phyloP scores from a whole-genome alignment of 2,888 invertebrate species.

The Melolontha melolontha region DNA sequence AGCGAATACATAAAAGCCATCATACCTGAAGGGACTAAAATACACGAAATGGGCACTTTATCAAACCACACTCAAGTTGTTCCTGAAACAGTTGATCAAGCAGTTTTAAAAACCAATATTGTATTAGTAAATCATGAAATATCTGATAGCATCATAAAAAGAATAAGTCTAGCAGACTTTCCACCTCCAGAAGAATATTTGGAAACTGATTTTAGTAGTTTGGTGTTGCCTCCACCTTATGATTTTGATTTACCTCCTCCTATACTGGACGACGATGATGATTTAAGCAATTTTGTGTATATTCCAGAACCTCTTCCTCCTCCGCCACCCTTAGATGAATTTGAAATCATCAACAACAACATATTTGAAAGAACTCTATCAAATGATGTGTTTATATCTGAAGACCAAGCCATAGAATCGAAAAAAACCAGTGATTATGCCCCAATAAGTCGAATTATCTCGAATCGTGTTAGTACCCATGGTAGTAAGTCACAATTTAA shows the following conservation, averaged over 20 bases:
- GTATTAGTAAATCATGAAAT: background rate
- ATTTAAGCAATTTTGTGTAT: background rate
- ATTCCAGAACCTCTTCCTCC: constrained; percentile 25
- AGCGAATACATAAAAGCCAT: constrained; percentile 2
- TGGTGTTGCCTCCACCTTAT: constrained; percentile 45
- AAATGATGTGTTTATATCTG: constrained; percentile 21
- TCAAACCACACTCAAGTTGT: background rate
- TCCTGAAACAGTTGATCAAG: too few species aligned
- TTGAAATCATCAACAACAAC: background rate
- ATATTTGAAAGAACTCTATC: constrained; percentile 10
- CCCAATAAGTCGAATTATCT: background rate
- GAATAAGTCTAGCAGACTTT: constrained; percentile 37
- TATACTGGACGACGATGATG: constrained; percentile 4
- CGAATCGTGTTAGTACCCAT: constrained; percentile 5
- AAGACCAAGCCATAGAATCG: background rate
- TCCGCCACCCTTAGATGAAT: constrained; percentile 31
- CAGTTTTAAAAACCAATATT: background rate
- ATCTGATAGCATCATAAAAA: background rate
- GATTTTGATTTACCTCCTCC: constrained; percentile 43
- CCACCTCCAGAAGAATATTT: constrained; percentile 39
- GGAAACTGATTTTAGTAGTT: constrained; percentile 7
- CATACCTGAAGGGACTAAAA: background rate
- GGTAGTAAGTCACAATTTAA: too few species aligned
- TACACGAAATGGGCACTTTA: background rate
- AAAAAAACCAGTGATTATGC: too few species aligned